phyloP scores from a whole-genome alignment of 1,140 invertebrate species.

The Drosophila ambigua region DNA sequence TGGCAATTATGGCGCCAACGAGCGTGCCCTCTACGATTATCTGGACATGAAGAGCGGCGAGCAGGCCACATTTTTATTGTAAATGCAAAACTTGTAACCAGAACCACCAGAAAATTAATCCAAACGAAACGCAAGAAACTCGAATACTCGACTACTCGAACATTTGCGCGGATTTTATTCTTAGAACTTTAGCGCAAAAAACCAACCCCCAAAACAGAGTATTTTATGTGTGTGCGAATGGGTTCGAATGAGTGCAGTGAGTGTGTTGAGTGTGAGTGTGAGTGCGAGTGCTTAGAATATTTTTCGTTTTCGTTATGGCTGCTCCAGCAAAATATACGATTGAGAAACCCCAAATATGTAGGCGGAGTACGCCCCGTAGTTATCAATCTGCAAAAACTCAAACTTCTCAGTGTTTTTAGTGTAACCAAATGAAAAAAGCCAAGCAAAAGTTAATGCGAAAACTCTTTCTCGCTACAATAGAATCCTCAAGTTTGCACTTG shows the following conservation, averaged over 20 bases:
- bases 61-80: slow-evolving; percentile 75
- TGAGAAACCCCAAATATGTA: not conserved
- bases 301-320: slow-evolving; percentile 12
- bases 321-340: slow-evolving; percentile 24
- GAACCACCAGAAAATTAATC: slow-evolving; percentile 66
- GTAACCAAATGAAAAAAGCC: slow-evolving; percentile 5
- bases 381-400: slow-evolving; percentile 2
- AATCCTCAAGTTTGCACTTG: slow-evolving; percentile 20
- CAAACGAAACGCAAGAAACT: slow-evolving; percentile 11
- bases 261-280: not conserved
- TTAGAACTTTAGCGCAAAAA: slow-evolving; percentile 51
- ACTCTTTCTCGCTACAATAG: slow-evolving; percentile 16
- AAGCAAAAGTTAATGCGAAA: slow-evolving; percentile 5
- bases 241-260: too few relatives aligned
- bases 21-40: slow-evolving; percentile 68
- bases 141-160: slow-evolving; percentile 4
- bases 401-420: slow-evolving; percentile 27
- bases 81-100: slow-evolving; percentile 61
- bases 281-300: slow-evolving; percentile 4
- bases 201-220: slow-evolving; percentile 21
- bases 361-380: not conserved
- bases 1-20: slow-evolving; percentile 51
- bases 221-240: slow-evolving; percentile 23
- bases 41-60: slow-evolving; percentile 72
- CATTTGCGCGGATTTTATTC: slow-evolving; percentile 61